These are phyloP conservation scores for Pempheris klunzingeri DNA, from an alignment of 2,797 vertebrate species.

Conservation along the genomic window DNA sequence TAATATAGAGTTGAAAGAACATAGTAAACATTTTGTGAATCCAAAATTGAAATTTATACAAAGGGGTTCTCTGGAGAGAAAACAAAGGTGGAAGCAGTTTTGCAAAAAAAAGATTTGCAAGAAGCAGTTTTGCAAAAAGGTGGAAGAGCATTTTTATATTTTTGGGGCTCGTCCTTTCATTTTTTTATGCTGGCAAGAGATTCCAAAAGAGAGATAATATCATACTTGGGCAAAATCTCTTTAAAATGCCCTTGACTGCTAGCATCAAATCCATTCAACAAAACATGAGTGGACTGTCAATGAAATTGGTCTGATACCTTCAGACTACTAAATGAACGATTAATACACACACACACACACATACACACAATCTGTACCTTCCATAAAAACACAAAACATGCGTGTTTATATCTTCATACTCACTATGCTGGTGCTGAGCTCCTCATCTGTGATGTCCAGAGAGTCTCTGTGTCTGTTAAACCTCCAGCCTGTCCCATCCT, in stretches of 20 bases:
- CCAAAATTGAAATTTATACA: constrained; percentile 13
- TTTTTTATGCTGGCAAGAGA: constrained; percentile 4
- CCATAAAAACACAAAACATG: too few relatives aligned
- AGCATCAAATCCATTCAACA: constrained; percentile 7
- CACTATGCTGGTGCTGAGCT: constrained; percentile 92
- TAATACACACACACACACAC: too few relatives aligned
- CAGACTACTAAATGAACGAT: background rate
- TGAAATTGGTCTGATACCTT: background rate
- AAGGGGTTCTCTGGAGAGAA: constrained; percentile 2
- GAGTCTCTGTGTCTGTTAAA: constrained; percentile 85
- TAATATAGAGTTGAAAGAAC: background rate
- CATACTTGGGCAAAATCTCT: constrained; percentile 5
- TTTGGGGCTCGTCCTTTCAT: background rate
- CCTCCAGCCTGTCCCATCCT: constrained; percentile 81
- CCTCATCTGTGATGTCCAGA: constrained; percentile 90
- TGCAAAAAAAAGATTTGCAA: background rate
- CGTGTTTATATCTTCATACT: constrained; percentile 63
- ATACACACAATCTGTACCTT: too few relatives aligned
- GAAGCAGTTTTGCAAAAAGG: too few relatives aligned
- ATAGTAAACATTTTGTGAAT: constrained; percentile 9
- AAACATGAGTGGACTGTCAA: background rate
- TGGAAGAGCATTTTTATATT: background rate
- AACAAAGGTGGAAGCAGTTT: constrained; percentile 15
- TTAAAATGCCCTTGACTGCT: constrained; percentile 4
- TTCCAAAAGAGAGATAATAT: background rate